Evolutionary conservation across 2,113 vertebrate genomes (phyloP).

Genomic region (Sphyrna mokarran): DNA sequence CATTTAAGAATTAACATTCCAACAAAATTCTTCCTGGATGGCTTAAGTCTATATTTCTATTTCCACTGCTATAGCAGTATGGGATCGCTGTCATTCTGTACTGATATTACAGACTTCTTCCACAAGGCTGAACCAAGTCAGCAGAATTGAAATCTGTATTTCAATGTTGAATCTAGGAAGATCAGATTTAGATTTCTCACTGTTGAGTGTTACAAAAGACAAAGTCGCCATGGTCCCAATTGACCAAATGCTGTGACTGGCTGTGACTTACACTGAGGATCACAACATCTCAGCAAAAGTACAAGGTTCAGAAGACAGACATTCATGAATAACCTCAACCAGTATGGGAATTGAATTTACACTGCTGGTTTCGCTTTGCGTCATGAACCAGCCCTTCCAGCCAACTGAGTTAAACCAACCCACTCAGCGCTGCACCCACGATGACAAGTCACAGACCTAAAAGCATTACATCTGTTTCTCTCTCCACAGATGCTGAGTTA

Average conservation of each 20-base stretch:
- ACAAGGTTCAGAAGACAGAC: too few relatives aligned
- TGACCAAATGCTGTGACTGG: too few relatives aligned
- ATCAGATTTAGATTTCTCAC: not conserved
- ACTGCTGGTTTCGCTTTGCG: too few relatives aligned
- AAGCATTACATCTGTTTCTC: not conserved
- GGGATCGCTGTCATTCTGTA: not conserved
- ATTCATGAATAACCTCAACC: too few relatives aligned
- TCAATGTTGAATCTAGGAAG: not conserved
- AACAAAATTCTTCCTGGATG: constrained; percentile 19
- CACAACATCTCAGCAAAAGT: too few relatives aligned
- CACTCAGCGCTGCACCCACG: not conserved
- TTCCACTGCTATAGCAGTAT: not conserved
- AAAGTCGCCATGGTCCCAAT: too few relatives aligned
- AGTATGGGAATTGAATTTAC: too few relatives aligned
- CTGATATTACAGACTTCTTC: not conserved
- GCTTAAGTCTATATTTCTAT: not conserved
- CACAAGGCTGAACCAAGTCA: not conserved
- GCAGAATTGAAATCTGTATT: not conserved
- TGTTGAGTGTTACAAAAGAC: not conserved
- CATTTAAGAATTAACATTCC: not conserved
- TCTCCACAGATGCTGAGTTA: not conserved
- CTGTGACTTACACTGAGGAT: too few relatives aligned
- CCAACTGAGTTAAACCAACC: too few relatives aligned
- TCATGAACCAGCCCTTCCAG: too few relatives aligned
- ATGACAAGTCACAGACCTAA: not conserved